phyloP scores from a whole-genome alignment of 2,888 invertebrate genomes.

The Biston betularia region DNA sequence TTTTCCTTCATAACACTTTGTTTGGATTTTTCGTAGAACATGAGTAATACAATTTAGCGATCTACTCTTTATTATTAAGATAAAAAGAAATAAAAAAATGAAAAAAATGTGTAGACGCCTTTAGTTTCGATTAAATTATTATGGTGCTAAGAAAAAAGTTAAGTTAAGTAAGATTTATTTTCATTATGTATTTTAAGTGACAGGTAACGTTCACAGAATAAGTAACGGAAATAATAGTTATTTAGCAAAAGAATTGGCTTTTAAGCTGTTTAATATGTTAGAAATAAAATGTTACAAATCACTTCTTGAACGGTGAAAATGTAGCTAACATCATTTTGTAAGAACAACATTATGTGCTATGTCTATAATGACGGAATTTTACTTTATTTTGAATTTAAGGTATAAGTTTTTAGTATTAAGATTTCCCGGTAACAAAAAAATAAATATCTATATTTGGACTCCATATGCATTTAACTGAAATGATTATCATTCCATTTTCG shows the following conservation, averaged over 20 bases:
- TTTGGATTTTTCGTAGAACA: conserved; percentile 23
- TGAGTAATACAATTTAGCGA: conserved; percentile 1
- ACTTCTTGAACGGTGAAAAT: not conserved
- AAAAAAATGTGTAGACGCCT: conserved; percentile 23
- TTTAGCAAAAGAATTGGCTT: not conserved
- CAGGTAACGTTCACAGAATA: conserved; percentile 43
- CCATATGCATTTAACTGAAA: conserved; percentile 58
- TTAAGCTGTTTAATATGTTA: not conserved
- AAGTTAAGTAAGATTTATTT: conserved; percentile 48
- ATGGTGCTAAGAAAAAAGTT: conserved; percentile 61
- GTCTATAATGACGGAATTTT: conserved; percentile 23
- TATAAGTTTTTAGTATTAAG: conserved; percentile 19
- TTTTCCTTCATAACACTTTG: conserved; percentile 31
- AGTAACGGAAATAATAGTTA: not conserved
- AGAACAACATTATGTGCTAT: conserved; percentile 13
- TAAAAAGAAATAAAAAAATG: conserved; percentile 8
- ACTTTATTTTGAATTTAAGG: conserved; percentile 2
- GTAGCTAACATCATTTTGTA: conserved; percentile 10
- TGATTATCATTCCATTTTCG: conserved; percentile 62
- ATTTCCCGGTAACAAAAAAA: not conserved
- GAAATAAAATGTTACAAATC: not conserved
- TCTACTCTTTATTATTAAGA: conserved; percentile 10
- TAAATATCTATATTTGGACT: conserved; percentile 18
- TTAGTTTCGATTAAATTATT: conserved; percentile 45
- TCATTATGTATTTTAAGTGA: conserved; percentile 32